Conservation (phyloP, 2,113 vertebrate species). For the Struthidea cinerea region DNA sequence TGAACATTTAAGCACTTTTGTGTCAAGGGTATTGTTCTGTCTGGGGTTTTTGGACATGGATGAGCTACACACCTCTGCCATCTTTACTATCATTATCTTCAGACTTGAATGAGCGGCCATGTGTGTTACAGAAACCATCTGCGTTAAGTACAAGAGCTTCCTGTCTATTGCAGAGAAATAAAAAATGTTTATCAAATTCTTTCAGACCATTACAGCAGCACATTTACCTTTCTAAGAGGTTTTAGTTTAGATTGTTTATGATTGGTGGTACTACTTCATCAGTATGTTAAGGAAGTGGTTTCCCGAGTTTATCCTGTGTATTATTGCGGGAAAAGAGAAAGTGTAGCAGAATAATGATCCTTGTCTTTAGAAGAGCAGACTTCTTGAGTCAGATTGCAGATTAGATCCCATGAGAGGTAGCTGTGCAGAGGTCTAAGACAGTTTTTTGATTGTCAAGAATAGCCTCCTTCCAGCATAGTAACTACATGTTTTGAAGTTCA, state of each 20-base stretch:
- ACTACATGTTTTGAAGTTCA: neutral
- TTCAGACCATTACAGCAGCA: neutral
- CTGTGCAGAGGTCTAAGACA: neutral
- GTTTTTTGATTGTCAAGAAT: neutral
- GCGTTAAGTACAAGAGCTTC: neutral
- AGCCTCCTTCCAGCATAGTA: neutral
- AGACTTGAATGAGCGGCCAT: neutral
- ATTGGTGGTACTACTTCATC: neutral
- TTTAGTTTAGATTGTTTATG: neutral
- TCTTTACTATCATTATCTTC: neutral
- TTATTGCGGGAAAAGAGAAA: neutral
- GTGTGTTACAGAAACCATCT: neutral
- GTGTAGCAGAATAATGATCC: neutral
- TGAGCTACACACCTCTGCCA: neutral
- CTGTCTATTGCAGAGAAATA: neutral
- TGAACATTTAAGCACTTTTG: neutral
- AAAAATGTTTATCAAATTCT: neutral
- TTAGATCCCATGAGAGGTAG: neutral
- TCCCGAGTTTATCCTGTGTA: neutral
- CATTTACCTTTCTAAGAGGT: neutral
- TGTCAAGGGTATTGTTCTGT: neutral
- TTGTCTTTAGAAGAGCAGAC: neutral
- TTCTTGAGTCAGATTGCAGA: neutral
- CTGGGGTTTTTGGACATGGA: neutral
- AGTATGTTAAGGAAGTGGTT: neutral